Evolutionary conservation across 2,797 vertebrate genomes (phyloP).

Genomic region (Toxotes lorentzi): DNA sequence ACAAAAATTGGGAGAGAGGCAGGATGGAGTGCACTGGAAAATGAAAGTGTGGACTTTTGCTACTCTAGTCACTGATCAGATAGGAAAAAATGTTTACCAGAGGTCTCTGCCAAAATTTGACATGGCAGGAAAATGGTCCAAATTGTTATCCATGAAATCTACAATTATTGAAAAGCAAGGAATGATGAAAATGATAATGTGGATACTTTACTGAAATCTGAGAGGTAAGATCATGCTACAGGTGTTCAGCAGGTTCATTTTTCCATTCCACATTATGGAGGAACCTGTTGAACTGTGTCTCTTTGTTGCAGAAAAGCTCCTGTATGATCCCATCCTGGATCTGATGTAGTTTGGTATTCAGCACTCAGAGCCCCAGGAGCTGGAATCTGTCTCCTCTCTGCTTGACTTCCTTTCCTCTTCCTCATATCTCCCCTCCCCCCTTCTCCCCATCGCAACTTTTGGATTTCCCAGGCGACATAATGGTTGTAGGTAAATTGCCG

Average conservation of each 20-base stretch:
- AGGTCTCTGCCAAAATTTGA: constrained; percentile 45
- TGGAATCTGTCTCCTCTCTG: constrained; percentile 60
- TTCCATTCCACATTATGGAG: constrained; percentile 10
- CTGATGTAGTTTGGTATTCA: constrained; percentile 46
- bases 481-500: constrained; percentile 59
- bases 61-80: constrained; percentile 58
- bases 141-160: constrained; percentile 50
- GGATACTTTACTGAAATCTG: constrained; percentile 14
- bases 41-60: constrained; percentile 20
- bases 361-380: constrained; percentile 42
- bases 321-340: constrained; percentile 36
- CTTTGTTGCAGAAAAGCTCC: constrained; percentile 37
- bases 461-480: constrained; percentile 54
- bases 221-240: constrained; percentile 33
- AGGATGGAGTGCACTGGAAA: constrained; percentile 16
- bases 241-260: constrained; percentile 53
- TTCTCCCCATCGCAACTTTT: constrained; percentile 33
- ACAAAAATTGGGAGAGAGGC: constrained; percentile 24
- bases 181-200: constrained; percentile 38
- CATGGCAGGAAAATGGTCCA: constrained; percentile 36
- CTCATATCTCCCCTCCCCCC: constrained; percentile 32
- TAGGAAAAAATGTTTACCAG: constrained; percentile 60
- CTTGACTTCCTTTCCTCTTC: constrained; percentile 68
- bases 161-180: constrained; percentile 31
- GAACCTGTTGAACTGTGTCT: constrained; percentile 41